phyloP scores from a whole-genome alignment of 2,888 invertebrate genomes.

The Lutraria lutraria region DNA sequence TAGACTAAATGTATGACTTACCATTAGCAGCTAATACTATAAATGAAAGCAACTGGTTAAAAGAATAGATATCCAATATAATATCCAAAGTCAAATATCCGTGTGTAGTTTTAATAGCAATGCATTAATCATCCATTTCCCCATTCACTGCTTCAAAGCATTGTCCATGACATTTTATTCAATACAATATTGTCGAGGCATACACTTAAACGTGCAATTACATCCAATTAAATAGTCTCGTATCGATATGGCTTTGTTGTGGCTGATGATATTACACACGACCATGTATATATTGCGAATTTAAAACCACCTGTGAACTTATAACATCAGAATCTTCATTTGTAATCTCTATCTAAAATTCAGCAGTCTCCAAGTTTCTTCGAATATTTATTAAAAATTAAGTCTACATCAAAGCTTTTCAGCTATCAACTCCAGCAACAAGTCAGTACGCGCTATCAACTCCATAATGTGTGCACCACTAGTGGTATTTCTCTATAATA shows the following conservation, averaged over 20 bases:
- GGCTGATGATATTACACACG: background rate
- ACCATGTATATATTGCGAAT: background rate
- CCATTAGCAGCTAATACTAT: background rate
- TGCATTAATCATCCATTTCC: no score
- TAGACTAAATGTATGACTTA: background rate
- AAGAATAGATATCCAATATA: background rate
- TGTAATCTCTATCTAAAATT: background rate
- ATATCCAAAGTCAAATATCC: no score
- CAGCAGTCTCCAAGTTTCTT: background rate
- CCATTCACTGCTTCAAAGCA: no score
- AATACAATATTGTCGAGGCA: no score
- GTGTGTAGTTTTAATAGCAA: no score
- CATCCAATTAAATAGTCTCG: no score
- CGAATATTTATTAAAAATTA: conserved; percentile 4
- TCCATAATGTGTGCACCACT: conserved; percentile 3
- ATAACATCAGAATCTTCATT: background rate
- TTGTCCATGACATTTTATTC: no score
- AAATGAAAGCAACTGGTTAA: background rate
- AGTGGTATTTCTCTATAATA: background rate
- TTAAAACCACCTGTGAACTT: background rate
- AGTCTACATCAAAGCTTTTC: background rate
- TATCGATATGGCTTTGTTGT: no score
- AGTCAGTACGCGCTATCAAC: background rate
- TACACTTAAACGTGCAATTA: no score
- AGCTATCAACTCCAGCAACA: background rate